These are phyloP conservation scores for Limnephilus auricula DNA, from an alignment of 2,888 invertebrate genomes.

Conservation along the genomic window DNA sequence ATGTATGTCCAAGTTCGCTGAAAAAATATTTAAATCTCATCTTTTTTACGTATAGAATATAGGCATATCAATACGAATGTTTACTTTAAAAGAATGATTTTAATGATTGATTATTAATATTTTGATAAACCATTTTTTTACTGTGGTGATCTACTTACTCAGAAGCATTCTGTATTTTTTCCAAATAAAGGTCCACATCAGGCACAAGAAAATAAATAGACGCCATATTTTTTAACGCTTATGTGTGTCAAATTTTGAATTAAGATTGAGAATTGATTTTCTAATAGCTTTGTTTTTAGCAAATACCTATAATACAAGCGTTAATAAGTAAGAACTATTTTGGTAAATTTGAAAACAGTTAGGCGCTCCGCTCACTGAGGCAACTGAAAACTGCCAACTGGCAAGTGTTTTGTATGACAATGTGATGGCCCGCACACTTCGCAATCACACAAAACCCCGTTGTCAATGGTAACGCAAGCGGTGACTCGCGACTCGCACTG, in stretches of 20 bases:
- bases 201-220: slow-evolving; percentile 70
- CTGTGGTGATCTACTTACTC: slow-evolving; percentile 65
- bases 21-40: slow-evolving; percentile 12
- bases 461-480: too few relatives aligned
- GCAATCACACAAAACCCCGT: too few relatives aligned
- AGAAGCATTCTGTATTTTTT: slow-evolving; percentile 67
- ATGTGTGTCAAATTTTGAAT: slow-evolving; percentile 15
- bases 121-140: not conserved
- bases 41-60: not conserved
- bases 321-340: too few relatives aligned
- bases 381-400: too few relatives aligned
- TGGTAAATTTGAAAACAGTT: too few relatives aligned
- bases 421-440: too few relatives aligned
- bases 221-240: slow-evolving; percentile 68
- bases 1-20: not conserved
- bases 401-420: too few relatives aligned
- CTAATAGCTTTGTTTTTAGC: not conserved
- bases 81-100: not conserved
- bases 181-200: slow-evolving; percentile 66
- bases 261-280: not conserved
- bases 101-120: not conserved
- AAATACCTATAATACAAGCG: too few relatives aligned
- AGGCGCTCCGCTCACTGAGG: too few relatives aligned
- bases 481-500: too few relatives aligned
- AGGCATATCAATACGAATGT: not conserved